Evolutionary conservation across 2,797 vertebrate genomes (phyloP).

Genomic region (Nothura maculosa): DNA sequence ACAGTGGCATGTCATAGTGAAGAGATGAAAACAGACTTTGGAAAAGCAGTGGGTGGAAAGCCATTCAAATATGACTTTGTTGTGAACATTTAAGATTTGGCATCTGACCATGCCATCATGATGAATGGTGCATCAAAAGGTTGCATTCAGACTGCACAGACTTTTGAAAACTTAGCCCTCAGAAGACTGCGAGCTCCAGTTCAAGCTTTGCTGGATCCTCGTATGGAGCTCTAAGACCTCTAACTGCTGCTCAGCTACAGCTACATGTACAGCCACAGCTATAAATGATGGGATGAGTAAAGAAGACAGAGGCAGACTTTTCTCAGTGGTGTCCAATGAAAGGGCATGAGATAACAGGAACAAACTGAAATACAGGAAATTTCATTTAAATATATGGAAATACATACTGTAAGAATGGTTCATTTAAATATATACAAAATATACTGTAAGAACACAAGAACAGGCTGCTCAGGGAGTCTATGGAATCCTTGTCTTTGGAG

Average conservation of each 20-base stretch:
- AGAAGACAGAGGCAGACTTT: neutral
- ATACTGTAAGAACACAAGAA: neutral
- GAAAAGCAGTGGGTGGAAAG: neutral
- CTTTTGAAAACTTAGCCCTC: neutral
- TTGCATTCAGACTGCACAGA: neutral
- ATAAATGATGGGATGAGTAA: neutral
- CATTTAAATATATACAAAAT: neutral
- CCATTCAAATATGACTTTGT: neutral
- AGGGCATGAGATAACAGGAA: neutral
- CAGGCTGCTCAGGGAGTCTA: neutral
- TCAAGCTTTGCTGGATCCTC: neutral
- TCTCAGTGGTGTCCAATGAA: neutral
- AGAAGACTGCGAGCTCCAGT: neutral
- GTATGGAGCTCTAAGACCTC: neutral
- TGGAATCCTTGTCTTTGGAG: neutral
- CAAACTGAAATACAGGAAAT: neutral
- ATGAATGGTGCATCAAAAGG: neutral
- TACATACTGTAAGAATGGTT: accelerated
- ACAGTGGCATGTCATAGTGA: neutral
- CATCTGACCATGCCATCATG: neutral
- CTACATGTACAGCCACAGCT: neutral
- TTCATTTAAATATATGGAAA: neutral
- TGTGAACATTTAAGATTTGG: neutral
- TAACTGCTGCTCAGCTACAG: neutral
- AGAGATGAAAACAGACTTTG: neutral